phyloP scores from a whole-genome alignment of 2,797 vertebrate species.

The Peromyscus eremicus region DNA sequence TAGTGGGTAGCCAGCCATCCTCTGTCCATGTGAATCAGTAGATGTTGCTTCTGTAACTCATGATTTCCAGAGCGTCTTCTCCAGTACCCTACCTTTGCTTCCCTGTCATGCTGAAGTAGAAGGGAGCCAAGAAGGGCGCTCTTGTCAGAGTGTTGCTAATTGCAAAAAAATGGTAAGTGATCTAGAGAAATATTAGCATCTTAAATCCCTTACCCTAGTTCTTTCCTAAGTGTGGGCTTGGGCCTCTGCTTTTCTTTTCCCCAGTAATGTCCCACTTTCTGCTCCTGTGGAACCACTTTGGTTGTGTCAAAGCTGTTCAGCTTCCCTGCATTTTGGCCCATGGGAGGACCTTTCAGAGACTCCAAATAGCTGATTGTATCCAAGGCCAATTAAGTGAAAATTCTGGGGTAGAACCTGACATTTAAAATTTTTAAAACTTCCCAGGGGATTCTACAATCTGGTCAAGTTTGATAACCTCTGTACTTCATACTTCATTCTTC shows the following conservation, averaged over 20 bases:
- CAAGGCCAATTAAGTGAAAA: conserved; percentile 42
- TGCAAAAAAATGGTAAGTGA: neutral
- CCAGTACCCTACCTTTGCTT: neutral
- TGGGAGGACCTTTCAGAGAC: conserved; percentile 1
- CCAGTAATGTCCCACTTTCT: neutral
- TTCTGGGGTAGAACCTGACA: neutral
- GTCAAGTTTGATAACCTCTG: neutral
- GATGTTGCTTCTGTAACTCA: neutral
- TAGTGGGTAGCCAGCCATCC: neutral
- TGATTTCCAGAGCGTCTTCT: neutral
- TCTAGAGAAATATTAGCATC: neutral
- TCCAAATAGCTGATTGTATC: neutral
- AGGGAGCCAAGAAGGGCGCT: neutral
- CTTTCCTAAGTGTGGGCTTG: neutral
- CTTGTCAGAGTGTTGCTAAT: neutral
- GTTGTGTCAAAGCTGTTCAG: neutral
- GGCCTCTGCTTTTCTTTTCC: neutral
- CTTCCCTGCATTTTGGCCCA: neutral
- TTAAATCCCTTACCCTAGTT: neutral
- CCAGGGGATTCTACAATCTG: neutral
- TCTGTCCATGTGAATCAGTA: neutral
- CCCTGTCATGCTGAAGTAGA: neutral
- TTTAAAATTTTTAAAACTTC: neutral
- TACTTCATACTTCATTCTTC: neutral
- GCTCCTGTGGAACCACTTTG: neutral